These are phyloP conservation scores for Protophormia terraenovae DNA, from an alignment of 2,888 invertebrate genomes.

Conservation along the genomic window DNA sequence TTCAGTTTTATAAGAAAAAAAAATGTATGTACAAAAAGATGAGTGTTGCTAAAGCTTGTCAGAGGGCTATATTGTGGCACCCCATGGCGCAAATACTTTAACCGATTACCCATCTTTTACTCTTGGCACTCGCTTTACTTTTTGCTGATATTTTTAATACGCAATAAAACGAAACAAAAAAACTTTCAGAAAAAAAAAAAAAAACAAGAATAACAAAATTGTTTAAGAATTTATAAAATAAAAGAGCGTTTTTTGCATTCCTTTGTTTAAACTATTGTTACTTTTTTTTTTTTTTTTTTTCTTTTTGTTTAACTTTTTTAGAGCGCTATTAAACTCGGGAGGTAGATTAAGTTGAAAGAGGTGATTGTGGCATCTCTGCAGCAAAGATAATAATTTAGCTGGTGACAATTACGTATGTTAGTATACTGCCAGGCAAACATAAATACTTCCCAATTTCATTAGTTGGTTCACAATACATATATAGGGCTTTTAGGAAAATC, in stretches of 20 bases:
- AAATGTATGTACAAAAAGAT: conserved; percentile 46
- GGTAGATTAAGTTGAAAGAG: not conserved
- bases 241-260: conserved; percentile 59
- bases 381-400: no score
- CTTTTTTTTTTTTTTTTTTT: conserved; percentile 34
- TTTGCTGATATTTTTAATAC: conserved; percentile 66
- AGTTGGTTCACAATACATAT: no score
- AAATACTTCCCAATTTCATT: no score
- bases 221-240: conserved; percentile 52
- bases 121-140: conserved; percentile 64
- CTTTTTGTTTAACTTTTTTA: conserved; percentile 4
- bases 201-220: conserved; percentile 31
- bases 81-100: conserved; percentile 73
- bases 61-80: conserved; percentile 69
- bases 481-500: no score
- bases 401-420: no score
- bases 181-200: conserved; percentile 14
- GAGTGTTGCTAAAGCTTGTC: conserved; percentile 66
- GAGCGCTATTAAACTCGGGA: not conserved
- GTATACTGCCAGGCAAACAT: no score
- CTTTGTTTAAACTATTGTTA: conserved; percentile 66
- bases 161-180: conserved; percentile 57
- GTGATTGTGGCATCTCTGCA: not conserved
- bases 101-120: conserved; percentile 70
- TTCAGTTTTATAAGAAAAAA: conserved; percentile 10